phyloP scores from a whole-genome alignment of 2,113 vertebrate species.

The Chaetura pelagica region DNA sequence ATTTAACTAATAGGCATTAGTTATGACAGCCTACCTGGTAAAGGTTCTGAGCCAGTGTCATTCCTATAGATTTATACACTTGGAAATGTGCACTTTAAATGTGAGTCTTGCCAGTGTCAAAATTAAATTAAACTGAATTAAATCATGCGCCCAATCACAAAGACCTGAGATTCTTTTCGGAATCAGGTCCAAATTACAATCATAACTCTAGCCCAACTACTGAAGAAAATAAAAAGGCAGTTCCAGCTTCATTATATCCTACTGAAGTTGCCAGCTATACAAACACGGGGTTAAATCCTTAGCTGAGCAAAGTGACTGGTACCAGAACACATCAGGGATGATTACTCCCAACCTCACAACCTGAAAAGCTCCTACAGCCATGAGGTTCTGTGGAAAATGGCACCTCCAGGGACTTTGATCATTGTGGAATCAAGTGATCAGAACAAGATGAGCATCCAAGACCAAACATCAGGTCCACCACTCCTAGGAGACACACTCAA shows the following conservation, averaged over 20 bases:
- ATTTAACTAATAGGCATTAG: constrained; percentile 68
- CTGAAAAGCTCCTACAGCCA: not conserved
- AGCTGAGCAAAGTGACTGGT: not conserved
- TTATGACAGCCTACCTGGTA: constrained; percentile 60
- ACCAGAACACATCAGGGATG: not conserved
- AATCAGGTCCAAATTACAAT: constrained; percentile 61
- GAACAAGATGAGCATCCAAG: not conserved
- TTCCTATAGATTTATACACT: constrained; percentile 60
- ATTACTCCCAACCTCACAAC: not conserved
- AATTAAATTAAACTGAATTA: constrained; percentile 62
- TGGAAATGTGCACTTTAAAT: constrained; percentile 50
- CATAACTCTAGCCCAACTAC: constrained; percentile 28
- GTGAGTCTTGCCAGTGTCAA: constrained; percentile 50
- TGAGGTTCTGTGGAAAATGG: fast-evolving
- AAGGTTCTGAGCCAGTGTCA: constrained; percentile 62
- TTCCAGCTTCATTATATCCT: constrained; percentile 47
- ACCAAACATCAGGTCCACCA: not conserved
- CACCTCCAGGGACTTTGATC: not conserved
- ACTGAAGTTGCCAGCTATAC: constrained; percentile 19
- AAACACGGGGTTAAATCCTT: not conserved
- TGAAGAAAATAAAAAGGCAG: constrained; percentile 67
- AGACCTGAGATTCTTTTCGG: constrained; percentile 46
- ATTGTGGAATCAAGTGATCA: not conserved
- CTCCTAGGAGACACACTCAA: not conserved
- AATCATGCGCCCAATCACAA: constrained; percentile 54